Evolutionary conservation across 2,888 invertebrate genomes (phyloP).

Genomic region (Resseliella maxima): DNA sequence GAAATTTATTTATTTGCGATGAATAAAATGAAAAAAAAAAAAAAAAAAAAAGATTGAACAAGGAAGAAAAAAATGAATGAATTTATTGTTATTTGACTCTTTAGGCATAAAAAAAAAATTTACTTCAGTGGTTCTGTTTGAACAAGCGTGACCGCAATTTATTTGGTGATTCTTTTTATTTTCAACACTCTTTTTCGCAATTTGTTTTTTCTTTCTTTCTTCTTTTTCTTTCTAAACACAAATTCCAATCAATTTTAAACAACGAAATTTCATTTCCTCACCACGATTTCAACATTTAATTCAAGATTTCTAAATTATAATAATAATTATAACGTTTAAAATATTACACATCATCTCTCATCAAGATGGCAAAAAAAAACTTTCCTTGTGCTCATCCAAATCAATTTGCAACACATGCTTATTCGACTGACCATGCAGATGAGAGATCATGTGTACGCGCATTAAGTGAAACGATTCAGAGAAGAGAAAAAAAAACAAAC

Average conservation of each 20-base stretch:
- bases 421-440: not conserved
- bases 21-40: not conserved
- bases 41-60: no score
- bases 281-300: no score
- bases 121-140: not conserved
- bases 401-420: not conserved
- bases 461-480: no score
- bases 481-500: not conserved
- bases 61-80: no score
- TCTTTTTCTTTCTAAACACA: not conserved
- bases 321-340: slow-evolving; percentile 17
- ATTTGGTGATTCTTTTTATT: slow-evolving; percentile 4
- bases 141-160: slow-evolving; percentile 19
- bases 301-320: slow-evolving; percentile 36
- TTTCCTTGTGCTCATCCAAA: not conserved
- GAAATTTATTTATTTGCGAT: not conserved
- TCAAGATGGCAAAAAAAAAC: not conserved
- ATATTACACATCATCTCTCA: not conserved
- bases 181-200: no score
- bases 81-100: not conserved
- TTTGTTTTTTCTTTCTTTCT: no score
- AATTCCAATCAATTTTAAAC: not conserved
- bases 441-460: not conserved
- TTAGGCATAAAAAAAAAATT: not conserved
- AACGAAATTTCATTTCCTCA: not conserved